Conservation (phyloP, 2,888 invertebrate species). For the Blastobasis adustella region DNA sequence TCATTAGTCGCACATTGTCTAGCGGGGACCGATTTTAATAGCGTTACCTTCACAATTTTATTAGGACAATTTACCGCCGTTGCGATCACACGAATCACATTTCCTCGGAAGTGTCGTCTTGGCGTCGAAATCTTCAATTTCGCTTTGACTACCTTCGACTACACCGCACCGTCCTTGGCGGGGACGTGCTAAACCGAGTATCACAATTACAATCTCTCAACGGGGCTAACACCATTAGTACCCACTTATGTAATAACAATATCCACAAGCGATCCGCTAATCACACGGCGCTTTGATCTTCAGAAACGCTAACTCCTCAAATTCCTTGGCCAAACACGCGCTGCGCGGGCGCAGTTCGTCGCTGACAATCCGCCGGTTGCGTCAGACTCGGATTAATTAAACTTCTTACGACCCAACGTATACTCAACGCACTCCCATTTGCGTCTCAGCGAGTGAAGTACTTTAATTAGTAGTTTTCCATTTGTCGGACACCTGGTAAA, state of each 20-base stretch:
- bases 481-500: constrained; percentile 63
- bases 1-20: constrained; percentile 65
- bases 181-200: constrained; percentile 57
- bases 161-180: constrained; percentile 34
- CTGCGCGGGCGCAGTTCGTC: constrained; percentile 26
- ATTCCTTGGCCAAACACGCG: constrained; percentile 60
- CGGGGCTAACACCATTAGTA: constrained; percentile 46
- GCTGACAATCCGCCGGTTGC: constrained; percentile 44
- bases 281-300: constrained; percentile 53
- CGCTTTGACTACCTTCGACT: no score
- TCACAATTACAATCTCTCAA: constrained; percentile 45
- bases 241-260: constrained; percentile 55
- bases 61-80: constrained; percentile 49
- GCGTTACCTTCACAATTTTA: constrained; percentile 52
- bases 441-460: constrained; percentile 47
- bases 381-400: constrained; percentile 65
- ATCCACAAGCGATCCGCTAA: constrained; percentile 59
- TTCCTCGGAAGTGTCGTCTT: constrained; percentile 22
- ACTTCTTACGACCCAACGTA: constrained; percentile 50
- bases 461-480: constrained; percentile 70
- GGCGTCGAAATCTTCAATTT: no score
- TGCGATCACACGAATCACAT: constrained; percentile 35
- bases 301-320: constrained; percentile 59
- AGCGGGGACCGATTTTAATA: constrained; percentile 51
- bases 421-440: constrained; percentile 44